phyloP scores from a whole-genome alignment of 2,113 vertebrate species.

The Cryptoleucopteryx plumbea region DNA sequence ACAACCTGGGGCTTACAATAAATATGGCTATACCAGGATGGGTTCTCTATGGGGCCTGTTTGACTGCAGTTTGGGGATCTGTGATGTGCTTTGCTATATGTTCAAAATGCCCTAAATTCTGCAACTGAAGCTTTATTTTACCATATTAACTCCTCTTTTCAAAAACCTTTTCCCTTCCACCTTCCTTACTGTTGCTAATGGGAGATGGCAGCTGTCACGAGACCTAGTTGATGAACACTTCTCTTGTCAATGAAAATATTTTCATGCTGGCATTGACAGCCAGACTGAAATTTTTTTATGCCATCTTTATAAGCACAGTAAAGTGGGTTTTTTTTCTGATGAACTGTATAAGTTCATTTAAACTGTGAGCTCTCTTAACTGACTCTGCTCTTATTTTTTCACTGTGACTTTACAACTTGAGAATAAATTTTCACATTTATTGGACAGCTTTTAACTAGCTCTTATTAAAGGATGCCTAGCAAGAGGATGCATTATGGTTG shows the following conservation, averaged over 20 bases:
- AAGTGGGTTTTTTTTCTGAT: background rate
- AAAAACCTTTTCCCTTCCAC: background rate
- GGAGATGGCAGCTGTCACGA: background rate
- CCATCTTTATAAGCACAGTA: background rate
- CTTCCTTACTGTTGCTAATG: background rate
- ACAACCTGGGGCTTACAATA: background rate
- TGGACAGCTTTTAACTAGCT: slow-evolving; percentile 2
- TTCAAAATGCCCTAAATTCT: background rate
- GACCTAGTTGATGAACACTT: background rate
- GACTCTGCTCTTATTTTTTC: background rate
- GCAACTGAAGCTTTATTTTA: background rate
- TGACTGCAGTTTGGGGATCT: background rate
- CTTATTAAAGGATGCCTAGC: slow-evolving; percentile 1
- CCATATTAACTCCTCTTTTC: background rate
- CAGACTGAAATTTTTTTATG: background rate
- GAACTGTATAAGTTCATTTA: background rate
- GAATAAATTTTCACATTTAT: background rate
- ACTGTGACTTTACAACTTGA: background rate
- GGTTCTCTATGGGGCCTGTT: background rate
- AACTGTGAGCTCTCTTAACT: background rate
- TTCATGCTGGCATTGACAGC: background rate
- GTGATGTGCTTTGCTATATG: background rate
- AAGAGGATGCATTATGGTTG: background rate
- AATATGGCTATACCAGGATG: background rate
- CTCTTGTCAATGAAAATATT: background rate